Conservation (phyloP, 64 coral and sea anemone species). For the Actinia equina region DNA sequence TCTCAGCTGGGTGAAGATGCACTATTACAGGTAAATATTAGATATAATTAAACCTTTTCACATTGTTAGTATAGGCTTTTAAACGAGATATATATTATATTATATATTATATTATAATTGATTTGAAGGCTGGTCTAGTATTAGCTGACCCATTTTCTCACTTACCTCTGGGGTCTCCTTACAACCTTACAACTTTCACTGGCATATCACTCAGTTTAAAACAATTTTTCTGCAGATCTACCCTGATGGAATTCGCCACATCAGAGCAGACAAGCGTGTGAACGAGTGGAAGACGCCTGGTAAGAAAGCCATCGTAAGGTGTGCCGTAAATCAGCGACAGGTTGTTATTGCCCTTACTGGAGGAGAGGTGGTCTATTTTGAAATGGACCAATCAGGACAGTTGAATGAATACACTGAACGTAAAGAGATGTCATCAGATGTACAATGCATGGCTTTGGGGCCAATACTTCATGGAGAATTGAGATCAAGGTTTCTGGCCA, state of each 20-base stretch:
- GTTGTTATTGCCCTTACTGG: slow-evolving; percentile 97
- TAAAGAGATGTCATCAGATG: slow-evolving; percentile 97
- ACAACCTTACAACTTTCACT: too few relatives aligned
- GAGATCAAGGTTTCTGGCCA: slow-evolving; percentile 73
- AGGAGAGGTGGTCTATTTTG: slow-evolving; percentile 97
- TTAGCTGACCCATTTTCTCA: too few relatives aligned
- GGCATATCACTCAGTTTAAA: too few relatives aligned
- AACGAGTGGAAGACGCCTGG: slow-evolving; percentile 99
- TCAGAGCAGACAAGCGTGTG: slow-evolving; percentile 95
- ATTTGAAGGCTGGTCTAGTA: too few relatives aligned
- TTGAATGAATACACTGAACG: slow-evolving; percentile 98
- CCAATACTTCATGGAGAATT: slow-evolving; percentile 67
- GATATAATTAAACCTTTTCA: background rate
- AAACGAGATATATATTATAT: background rate
- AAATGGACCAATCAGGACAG: slow-evolving; percentile 97
- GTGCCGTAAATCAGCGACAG: slow-evolving; percentile 98
- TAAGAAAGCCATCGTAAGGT: slow-evolving; percentile 97
- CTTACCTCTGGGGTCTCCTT: too few relatives aligned
- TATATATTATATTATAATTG: too few relatives aligned
- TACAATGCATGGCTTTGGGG: slow-evolving; percentile 89
- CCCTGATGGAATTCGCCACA: slow-evolving; percentile 95
- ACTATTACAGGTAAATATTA: slow-evolving; percentile 65
- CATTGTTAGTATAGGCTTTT: too few relatives aligned
- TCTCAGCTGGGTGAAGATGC: slow-evolving; percentile 96
- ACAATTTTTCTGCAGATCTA: slow-evolving; percentile 56